Evolutionary conservation across 2,113 vertebrate genomes (phyloP), one percentile per base, ranked within the genome.

Genomic region (Phoxinus phoxinus): DNA sequence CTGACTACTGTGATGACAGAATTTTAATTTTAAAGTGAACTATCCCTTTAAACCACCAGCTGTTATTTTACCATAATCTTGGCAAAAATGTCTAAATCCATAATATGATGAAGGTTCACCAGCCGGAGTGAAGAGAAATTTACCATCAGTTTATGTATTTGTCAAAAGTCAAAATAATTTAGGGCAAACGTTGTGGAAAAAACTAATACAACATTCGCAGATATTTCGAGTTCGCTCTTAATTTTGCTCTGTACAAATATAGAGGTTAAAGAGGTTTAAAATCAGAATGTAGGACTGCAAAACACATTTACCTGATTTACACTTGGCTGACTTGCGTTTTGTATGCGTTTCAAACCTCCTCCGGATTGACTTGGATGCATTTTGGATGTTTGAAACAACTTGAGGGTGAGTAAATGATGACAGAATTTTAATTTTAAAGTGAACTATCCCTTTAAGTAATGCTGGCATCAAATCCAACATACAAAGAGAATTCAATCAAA

Each of bases 31-130:
- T n/a, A n/a, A n/a, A n/a, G n/a, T n/a, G n/a, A n/a, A n/a, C n/a
- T n/a, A n/a, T n/a, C n/a, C n/a, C n/a, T n/a, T n/a, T n/a, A 51
- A 58, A 58, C 51, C 75, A 37, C 27, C 74, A 53, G 17, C 74
- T 53, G 48, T 77, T 77, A 56, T 77, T 77, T 56, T 56, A 77
- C 25, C 69, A 71, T 44, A 13, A 44, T 44, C 21, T 72, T 44
- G 23, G 23, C 75, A 23, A 53, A 53, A 53, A 37, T 19, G 10
- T 56, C 17, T 77, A 58, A 58, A 77, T 7, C 30, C 51, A 58
- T 58, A 58, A 77, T 77, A 9, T 10, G n/a, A n/a, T n/a, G n/a
- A 53, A 35, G 27, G 21, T 37, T 53, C 27, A 77, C 9, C 30
- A 37, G 32, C 27, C 51, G 37, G 30, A 6, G 0, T 56, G 30